These are phyloP conservation scores for Mohoua ochrocephala DNA, from an alignment of 2,113 vertebrate species.

Conservation along the genomic window DNA sequence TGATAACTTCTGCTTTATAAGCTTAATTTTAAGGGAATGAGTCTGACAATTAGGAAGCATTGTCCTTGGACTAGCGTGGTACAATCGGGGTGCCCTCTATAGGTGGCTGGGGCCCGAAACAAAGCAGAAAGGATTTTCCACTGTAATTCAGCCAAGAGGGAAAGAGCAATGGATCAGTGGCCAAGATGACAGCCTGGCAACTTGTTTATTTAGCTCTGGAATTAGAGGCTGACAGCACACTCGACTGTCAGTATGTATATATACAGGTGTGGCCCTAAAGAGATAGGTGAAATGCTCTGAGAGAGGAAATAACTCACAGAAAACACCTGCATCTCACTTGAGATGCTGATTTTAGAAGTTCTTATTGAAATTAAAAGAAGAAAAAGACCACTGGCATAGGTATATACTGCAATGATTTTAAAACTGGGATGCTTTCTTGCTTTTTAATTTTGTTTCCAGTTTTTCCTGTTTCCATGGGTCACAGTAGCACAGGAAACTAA, in stretches of 20 bases:
- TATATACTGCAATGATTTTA: not conserved
- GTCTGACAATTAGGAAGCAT: not conserved
- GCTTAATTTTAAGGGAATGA: not conserved
- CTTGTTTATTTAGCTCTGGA: not conserved
- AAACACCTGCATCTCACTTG: not conserved
- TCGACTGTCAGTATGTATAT: not conserved
- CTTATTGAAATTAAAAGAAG: not conserved
- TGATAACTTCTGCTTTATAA: not conserved
- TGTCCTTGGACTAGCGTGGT: not conserved
- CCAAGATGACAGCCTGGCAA: not conserved
- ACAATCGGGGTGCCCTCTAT: constrained; percentile 29
- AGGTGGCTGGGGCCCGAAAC: not conserved
- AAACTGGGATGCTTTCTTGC: not conserved
- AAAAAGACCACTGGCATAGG: not conserved
- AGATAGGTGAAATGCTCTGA: not conserved
- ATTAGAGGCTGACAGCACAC: not conserved
- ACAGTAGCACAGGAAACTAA: not conserved
- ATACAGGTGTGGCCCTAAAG: not conserved
- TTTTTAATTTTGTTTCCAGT: not conserved
- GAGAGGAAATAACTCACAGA: not conserved
- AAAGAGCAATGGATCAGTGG: not conserved
- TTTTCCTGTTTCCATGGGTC: not conserved
- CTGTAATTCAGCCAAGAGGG: not conserved
- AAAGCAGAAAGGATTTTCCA: not conserved
- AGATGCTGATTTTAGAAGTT: not conserved